phyloP scores from a whole-genome alignment of 2,797 vertebrate species.

The Hephaestus fuliginosus region DNA sequence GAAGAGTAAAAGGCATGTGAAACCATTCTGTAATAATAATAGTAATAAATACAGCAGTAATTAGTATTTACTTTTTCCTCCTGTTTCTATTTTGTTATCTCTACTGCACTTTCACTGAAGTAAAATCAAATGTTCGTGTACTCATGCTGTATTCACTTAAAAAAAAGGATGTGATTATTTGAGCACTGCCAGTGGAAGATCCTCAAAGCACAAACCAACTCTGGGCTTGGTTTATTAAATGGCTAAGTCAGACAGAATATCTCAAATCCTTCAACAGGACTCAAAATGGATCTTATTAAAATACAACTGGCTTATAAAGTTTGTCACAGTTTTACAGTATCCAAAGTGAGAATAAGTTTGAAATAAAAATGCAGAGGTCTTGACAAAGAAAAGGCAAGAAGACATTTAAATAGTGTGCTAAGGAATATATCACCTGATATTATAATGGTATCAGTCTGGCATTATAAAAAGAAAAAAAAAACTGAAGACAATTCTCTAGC shows the following conservation, averaged over 20 bases:
- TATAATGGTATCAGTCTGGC: conserved; percentile 80
- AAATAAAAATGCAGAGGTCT: conserved; percentile 88
- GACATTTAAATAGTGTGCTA: conserved; percentile 89
- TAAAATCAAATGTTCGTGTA: background rate
- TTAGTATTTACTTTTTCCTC: background rate
- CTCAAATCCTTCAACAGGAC: conserved; percentile 89
- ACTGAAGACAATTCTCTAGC: conserved; percentile 71
- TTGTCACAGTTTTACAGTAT: conserved; percentile 98
- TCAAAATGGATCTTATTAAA: conserved; percentile 95
- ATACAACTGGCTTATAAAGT: conserved; percentile 98
- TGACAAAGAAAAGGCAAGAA: conserved; percentile 84
- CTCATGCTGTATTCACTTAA: background rate
- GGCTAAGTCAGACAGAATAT: conserved; percentile 91
- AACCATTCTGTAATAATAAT: background rate
- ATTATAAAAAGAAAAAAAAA: conserved; percentile 89
- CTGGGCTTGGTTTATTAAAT: conserved; percentile 95
- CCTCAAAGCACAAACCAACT: conserved; percentile 63
- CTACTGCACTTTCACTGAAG: background rate
- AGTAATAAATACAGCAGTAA: background rate
- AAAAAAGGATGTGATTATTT: background rate
- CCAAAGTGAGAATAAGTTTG: conserved; percentile 88
- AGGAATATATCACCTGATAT: conserved; percentile 90
- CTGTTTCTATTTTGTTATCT: background rate
- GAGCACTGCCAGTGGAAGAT: conserved; percentile 30
- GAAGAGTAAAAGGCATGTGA: background rate